Percentiles rank a stretch among this genome's conserved stretches.
Evolutionary conservation across 92 coral and sea anemone genomes (phyloP).

Genomic region (Anthopleura xanthogrammica): DNA sequence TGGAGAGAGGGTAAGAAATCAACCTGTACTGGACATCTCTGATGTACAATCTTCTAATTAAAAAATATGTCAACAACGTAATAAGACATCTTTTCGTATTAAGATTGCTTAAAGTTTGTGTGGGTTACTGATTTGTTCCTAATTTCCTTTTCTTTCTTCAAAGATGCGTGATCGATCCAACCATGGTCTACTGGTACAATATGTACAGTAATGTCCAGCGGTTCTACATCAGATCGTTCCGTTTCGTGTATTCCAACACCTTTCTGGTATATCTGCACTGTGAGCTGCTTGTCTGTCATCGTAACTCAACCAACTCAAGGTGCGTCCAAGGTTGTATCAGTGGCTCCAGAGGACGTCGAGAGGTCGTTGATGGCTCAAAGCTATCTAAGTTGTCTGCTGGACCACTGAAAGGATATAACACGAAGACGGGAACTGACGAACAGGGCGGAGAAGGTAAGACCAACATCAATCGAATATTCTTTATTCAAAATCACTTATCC

Average conservation of each 20-base stretch:
- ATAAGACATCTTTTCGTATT: too few species aligned
- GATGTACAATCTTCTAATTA: too few species aligned
- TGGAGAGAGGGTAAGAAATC: constrained; percentile 15
- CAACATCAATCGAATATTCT: not conserved
- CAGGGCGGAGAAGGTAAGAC: not conserved
- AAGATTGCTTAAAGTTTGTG: not conserved
- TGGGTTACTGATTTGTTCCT: not conserved
- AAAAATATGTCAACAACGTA: too few species aligned
- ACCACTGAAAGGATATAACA: not conserved
- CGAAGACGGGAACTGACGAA: not conserved
- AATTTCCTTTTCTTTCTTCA: not conserved
- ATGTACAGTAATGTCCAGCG: constrained; percentile 5
- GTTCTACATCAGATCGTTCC: constrained; percentile 22
- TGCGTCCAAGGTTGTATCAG: constrained; percentile 24
- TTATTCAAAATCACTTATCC: too few species aligned
- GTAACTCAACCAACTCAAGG: constrained; percentile 13
- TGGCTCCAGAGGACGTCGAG: not conserved
- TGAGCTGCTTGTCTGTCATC: constrained; percentile 31
- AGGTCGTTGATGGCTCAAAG: not conserved
- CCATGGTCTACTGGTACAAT: constrained; percentile 6
- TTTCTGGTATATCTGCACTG: constrained; percentile 18
- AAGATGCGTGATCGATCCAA: constrained; percentile 10
- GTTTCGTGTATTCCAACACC: constrained; percentile 7
- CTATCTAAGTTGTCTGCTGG: not conserved
- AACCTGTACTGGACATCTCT: not conserved